These are phyloP conservation scores for Falco novaeseelandiae DNA, from an alignment of 2,797 vertebrate genomes.

Conservation along the genomic window DNA sequence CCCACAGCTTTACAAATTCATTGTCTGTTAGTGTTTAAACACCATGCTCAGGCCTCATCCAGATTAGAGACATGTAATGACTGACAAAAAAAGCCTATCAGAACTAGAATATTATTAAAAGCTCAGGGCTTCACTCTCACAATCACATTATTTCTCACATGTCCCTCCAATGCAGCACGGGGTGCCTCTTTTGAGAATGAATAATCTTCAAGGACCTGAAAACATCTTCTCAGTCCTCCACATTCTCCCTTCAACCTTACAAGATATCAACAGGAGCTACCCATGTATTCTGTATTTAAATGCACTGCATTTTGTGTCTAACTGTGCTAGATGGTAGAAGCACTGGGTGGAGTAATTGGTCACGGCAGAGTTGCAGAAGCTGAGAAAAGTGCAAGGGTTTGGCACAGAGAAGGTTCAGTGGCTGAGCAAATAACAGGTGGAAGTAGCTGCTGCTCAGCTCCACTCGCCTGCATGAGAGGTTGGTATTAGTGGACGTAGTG, in stretches of 20 bases:
- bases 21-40: not conserved
- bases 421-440: not conserved
- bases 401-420: not conserved
- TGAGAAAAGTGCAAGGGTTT: not conserved
- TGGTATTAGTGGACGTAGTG: not conserved
- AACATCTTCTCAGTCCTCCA: not conserved
- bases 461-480: not conserved
- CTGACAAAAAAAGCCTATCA: not conserved
- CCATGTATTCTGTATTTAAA: not conserved
- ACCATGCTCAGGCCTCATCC: not conserved
- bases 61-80: not conserved
- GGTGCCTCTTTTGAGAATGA: not conserved
- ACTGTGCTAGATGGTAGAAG: not conserved
- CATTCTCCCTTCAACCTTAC: not conserved
- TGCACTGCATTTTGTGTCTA: too few relatives aligned
- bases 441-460: not conserved
- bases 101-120: not conserved
- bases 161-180: not conserved
- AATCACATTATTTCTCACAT: not conserved
- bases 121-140: not conserved
- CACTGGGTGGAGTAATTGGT: not conserved
- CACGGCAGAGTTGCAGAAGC: not conserved
- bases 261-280: not conserved
- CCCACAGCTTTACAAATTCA: not conserved
- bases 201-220: not conserved